A percentile compares a stretch with the other conserved stretches of the same genome.
phyloP scores from a whole-genome alignment of 2,888 invertebrate species.

The Pandemis cinnamomeana region DNA sequence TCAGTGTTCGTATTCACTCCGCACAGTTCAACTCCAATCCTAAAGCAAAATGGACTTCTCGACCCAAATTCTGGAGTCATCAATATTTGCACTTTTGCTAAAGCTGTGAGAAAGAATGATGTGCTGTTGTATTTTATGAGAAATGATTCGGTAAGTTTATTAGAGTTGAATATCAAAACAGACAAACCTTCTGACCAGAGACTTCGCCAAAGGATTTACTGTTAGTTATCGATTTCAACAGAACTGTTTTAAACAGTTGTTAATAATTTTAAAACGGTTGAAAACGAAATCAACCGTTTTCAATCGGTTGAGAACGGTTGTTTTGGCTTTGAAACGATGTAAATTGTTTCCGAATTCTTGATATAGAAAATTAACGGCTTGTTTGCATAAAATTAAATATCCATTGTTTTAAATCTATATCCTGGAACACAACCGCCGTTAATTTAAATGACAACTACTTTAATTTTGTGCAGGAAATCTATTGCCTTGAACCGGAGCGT shows the following conservation, averaged over 20 bases:
- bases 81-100: conserved; percentile 72
- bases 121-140: conserved; percentile 72
- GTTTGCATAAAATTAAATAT: too few species aligned
- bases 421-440: neutral
- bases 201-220: neutral
- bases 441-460: neutral
- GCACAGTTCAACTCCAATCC: conserved; percentile 67
- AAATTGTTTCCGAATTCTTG: too few species aligned
- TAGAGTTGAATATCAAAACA: too few species aligned
- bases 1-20: conserved; percentile 79
- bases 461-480: conserved; percentile 65
- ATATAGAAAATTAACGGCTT: too few species aligned
- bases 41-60: conserved; percentile 62
- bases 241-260: too few species aligned
- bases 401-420: too few species aligned
- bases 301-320: too few species aligned
- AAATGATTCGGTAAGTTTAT: conserved; percentile 72
- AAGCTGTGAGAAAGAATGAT: conserved; percentile 55
- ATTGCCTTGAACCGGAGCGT: conserved; percentile 69
- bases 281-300: too few species aligned
- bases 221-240: neutral
- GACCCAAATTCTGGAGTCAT: conserved; percentile 68
- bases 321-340: too few species aligned
- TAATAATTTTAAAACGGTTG: too few species aligned
- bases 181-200: too few species aligned